Percentiles rank a stretch among this genome's conserved stretches.
These are phyloP conservation scores for Drosophila nigricruria DNA, from an alignment of 2,888 invertebrate species.

Conservation along the genomic window DNA sequence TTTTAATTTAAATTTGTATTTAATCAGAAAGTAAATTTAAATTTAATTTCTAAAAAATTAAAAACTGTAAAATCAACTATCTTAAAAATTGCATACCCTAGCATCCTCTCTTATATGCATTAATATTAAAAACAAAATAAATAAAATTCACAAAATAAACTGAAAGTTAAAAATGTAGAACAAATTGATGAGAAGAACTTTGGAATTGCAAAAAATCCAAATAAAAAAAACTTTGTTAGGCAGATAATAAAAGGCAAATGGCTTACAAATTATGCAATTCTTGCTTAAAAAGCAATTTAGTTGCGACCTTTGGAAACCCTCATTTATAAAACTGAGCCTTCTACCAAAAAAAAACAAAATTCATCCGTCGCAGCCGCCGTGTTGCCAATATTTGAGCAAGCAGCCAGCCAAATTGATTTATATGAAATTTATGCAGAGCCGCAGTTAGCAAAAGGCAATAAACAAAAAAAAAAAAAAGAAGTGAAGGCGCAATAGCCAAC, in stretches of 20 bases:
- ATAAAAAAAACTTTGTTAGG: constrained; percentile 17
- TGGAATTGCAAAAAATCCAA: constrained; percentile 31
- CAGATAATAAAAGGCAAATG: constrained; percentile 50
- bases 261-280: constrained; percentile 61
- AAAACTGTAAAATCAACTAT: too few relatives aligned
- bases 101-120: too few relatives aligned
- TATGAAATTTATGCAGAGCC: constrained; percentile 73
- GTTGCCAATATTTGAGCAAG: constrained; percentile 49
- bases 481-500: not conserved
- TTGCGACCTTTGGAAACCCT: constrained; percentile 40
- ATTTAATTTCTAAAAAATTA: too few relatives aligned
- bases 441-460: constrained; percentile 24
- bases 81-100: too few relatives aligned
- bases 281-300: constrained; percentile 73
- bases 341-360: not conserved
- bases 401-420: constrained; percentile 69
- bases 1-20: too few relatives aligned
- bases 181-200: constrained; percentile 10
- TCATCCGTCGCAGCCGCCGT: not conserved
- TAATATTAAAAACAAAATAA: not conserved
- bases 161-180: not conserved
- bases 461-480: not conserved
- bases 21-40: too few relatives aligned
- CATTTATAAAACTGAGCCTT: constrained; percentile 41
- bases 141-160: not conserved